Conservation (phyloP, 2,888 invertebrate species). For the Drosophila buzzatii region DNA sequence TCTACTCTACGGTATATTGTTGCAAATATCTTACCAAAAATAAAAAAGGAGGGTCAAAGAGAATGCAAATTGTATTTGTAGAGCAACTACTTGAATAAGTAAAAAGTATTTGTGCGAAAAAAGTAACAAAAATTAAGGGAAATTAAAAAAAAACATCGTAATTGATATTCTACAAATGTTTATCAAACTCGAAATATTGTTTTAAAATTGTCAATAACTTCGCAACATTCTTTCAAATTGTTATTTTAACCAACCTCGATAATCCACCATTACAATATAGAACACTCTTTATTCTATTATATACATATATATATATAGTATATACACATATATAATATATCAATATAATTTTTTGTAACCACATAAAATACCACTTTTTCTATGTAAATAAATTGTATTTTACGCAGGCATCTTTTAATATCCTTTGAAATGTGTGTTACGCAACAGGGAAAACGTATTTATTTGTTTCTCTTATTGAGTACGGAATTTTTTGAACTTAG, state of each 20-base stretch:
- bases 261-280: slow-evolving; percentile 52
- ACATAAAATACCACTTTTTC: slow-evolving; percentile 27
- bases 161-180: slow-evolving; percentile 2
- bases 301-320: not conserved
- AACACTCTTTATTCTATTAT: slow-evolving; percentile 13
- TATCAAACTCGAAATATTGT: slow-evolving; percentile 10
- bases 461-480: not conserved
- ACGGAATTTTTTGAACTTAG: not conserved
- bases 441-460: not conserved
- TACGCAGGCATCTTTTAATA: slow-evolving; percentile 14
- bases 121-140: not conserved
- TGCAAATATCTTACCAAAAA: slow-evolving; percentile 43
- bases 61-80: slow-evolving; percentile 24
- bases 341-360: slow-evolving; percentile 58
- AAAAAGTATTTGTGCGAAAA: slow-evolving; percentile 39
- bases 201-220: slow-evolving; percentile 38
- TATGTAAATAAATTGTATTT: slow-evolving; percentile 76
- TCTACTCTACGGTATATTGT: slow-evolving; percentile 39
- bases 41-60: not conserved
- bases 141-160: slow-evolving; percentile 12
- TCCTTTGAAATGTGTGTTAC: not conserved
- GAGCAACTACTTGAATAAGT: slow-evolving; percentile 29
- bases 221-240: slow-evolving; percentile 49
- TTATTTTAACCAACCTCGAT: slow-evolving; percentile 35
- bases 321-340: not conserved